phyloP scores from a whole-genome alignment of 1,140 invertebrate species.

The Halesus radiatus region DNA sequence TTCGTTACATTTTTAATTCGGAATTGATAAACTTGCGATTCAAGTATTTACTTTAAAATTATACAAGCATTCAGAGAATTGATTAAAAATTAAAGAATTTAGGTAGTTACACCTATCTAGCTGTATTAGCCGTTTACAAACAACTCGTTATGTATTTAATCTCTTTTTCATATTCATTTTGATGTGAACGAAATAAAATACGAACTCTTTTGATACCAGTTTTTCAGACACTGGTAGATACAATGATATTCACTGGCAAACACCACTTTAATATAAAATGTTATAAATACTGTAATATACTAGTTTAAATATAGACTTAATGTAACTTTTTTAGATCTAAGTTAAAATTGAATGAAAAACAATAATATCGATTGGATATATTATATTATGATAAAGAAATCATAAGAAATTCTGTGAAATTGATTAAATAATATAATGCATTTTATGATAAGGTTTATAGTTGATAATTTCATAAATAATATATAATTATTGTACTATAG shows the following conservation, averaged over 20 bases:
- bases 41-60: background rate
- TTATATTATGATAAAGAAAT: slow-evolving; percentile 42
- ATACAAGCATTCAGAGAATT: slow-evolving; percentile 21
- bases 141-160: too few species aligned
- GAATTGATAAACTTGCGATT: slow-evolving; percentile 13
- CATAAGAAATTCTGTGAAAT: slow-evolving; percentile 53
- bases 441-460: slow-evolving; percentile 47
- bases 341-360: slow-evolving; percentile 55
- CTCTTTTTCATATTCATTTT: too few species aligned
- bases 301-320: slow-evolving; percentile 47
- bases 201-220: slow-evolving; percentile 43
- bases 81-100: background rate
- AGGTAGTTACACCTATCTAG: too few species aligned
- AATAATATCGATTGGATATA: slow-evolving; percentile 55
- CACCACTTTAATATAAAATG: slow-evolving; percentile 58
- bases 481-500: slow-evolving; percentile 40
- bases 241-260: slow-evolving; percentile 58
- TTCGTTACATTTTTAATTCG: background rate
- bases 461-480: slow-evolving; percentile 50
- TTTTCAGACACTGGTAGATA: slow-evolving; percentile 48
- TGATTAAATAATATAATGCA: slow-evolving; percentile 40
- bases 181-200: too few species aligned
- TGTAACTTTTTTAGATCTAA: slow-evolving; percentile 34
- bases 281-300: slow-evolving; percentile 57
- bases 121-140: too few species aligned